These are phyloP conservation scores for Lottia gigantea DNA, from an alignment of 2,888 invertebrate species.

Conservation along the genomic window DNA sequence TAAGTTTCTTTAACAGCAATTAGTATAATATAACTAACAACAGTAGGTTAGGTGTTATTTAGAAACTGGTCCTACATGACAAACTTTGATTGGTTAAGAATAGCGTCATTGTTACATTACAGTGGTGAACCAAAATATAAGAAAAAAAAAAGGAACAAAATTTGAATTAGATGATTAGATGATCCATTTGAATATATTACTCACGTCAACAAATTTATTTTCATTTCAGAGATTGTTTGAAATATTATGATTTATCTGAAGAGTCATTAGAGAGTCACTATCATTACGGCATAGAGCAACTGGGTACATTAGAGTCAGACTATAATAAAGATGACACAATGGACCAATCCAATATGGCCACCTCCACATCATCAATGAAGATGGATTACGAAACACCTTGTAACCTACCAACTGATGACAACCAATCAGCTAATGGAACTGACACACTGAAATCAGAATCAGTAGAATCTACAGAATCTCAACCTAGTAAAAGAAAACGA, in stretches of 20 bases:
- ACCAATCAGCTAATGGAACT: background rate
- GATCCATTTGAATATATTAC: too few relatives aligned
- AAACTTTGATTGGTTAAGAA: too few relatives aligned
- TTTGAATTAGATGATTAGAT: too few relatives aligned
- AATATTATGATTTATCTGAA: constrained; percentile 1
- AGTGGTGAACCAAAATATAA: too few relatives aligned
- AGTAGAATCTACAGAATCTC: background rate
- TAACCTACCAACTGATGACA: background rate
- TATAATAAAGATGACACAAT: background rate
- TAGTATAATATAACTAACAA: too few relatives aligned
- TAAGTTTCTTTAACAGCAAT: background rate
- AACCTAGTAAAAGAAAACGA: background rate
- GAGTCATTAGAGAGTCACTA: background rate
- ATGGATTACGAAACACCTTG: background rate
- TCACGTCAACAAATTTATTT: background rate
- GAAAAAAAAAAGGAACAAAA: too few relatives aligned
- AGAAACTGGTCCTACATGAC: too few relatives aligned
- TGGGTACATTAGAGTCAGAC: background rate
- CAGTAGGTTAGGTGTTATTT: too few relatives aligned
- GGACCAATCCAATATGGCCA: background rate
- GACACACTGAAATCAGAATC: background rate
- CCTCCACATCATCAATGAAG: background rate
- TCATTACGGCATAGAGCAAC: background rate
- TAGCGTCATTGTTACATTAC: too few relatives aligned
- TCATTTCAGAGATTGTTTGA: background rate